Conservation (phyloP, 1,140 invertebrate species). For the Drosophila kikkawai region DNA sequence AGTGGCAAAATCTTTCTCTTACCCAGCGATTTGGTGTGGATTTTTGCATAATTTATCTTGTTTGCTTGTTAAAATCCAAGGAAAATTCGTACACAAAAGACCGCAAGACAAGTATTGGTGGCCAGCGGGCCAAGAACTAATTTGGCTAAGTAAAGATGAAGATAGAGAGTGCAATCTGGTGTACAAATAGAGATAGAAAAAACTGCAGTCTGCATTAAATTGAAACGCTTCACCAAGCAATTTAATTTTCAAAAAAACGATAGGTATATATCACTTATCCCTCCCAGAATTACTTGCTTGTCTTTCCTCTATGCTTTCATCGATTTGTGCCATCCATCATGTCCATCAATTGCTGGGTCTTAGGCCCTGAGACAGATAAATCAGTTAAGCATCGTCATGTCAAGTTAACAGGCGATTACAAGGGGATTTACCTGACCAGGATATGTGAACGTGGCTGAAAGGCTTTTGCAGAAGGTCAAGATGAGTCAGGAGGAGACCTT, state of each 20-base stretch:
- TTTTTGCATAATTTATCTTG: conserved; percentile 80
- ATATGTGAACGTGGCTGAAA: conserved; percentile 10
- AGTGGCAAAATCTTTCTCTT: conserved; percentile 37
- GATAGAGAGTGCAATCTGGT: conserved; percentile 50
- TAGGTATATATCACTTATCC: conserved; percentile 8
- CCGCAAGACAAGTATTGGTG: conserved; percentile 40
- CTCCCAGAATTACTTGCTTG: background rate
- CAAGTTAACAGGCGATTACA: conserved; percentile 66
- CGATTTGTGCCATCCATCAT: conserved; percentile 38
- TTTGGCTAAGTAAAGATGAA: conserved; percentile 69
- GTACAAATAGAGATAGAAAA: conserved; percentile 36
- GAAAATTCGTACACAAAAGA: conserved; percentile 60
- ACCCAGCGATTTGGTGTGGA: conserved; percentile 33
- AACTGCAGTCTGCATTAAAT: conserved; percentile 35
- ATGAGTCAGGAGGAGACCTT: background rate
- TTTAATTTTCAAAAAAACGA: conserved; percentile 53
- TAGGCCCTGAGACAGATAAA: conserved; percentile 54
- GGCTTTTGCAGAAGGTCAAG: conserved; percentile 18
- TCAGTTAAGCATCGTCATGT: conserved; percentile 62
- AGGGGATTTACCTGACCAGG: conserved; percentile 52
- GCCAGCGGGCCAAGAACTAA: conserved; percentile 31
- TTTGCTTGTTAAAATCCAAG: conserved; percentile 55
- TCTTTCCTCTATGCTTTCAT: conserved; percentile 7
- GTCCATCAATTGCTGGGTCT: conserved; percentile 53
- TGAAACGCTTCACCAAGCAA: conserved; percentile 55